Conservation (phyloP, 1,140 invertebrate species). For the Drosophila kanapiae region DNA sequence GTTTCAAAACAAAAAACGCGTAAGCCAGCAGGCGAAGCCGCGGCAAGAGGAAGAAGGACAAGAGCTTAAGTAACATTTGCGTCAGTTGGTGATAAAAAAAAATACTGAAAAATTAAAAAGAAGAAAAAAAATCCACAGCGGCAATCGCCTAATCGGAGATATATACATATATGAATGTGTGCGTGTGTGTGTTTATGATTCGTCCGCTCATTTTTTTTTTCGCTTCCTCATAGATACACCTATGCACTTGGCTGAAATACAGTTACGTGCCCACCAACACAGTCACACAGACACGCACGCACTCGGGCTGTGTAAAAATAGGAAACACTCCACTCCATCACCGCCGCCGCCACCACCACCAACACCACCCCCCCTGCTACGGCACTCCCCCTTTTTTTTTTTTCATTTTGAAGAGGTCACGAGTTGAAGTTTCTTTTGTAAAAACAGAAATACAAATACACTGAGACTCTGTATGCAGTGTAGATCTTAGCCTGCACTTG, state of each 20-base stretch:
- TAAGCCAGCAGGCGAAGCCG: slow-evolving; percentile 1
- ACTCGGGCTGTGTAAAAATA: slow-evolving; percentile 71
- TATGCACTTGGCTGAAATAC: slow-evolving; percentile 75
- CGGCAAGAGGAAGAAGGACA: slow-evolving; percentile 1
- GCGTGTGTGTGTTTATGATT: slow-evolving; percentile 44
- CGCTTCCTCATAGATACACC: slow-evolving; percentile 56
- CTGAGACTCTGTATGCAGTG: slow-evolving; percentile 17
- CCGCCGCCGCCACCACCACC: neutral
- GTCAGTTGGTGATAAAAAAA: slow-evolving; percentile 51
- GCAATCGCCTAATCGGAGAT: slow-evolving; percentile 65
- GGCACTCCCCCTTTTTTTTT: slow-evolving; percentile 11
- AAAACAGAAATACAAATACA: slow-evolving; percentile 2
- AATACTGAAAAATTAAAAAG: slow-evolving; percentile 14
- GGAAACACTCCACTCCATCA: slow-evolving; percentile 53
- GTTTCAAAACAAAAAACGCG: slow-evolving; percentile 7
- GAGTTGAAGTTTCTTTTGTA: slow-evolving; percentile 73
- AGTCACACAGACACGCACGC: slow-evolving; percentile 26
- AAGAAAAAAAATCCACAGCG: slow-evolving; percentile 30
- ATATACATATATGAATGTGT: slow-evolving; percentile 34
- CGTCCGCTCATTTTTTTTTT: slow-evolving; percentile 26
- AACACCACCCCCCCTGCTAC: slow-evolving; percentile 7
- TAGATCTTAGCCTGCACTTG: slow-evolving; percentile 52
- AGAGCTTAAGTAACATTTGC: slow-evolving; percentile 64
- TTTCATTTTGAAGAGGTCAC: slow-evolving; percentile 63
- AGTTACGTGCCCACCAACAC: slow-evolving; percentile 68